Base-by-base conservation (phyloP, 2,797 vertebrate species). In the Coregonus ussuriensis region DNA sequence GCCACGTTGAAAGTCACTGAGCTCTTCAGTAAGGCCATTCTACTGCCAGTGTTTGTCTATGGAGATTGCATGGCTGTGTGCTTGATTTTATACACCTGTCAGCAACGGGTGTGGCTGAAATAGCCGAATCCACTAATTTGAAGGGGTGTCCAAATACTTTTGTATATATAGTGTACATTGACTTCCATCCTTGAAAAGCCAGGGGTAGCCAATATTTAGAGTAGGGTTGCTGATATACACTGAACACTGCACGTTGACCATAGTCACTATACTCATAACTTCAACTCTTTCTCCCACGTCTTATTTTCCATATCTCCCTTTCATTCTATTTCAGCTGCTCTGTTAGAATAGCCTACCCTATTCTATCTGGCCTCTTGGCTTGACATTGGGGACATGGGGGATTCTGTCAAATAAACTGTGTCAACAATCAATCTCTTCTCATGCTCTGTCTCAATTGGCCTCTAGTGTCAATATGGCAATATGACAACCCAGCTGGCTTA, bases 381-480 rank as follows among this genome's bases (percentile, higher is more conserved):
- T 65, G 69, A 21, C 70, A 25, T 59, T 15, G 53, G 53, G 33
- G 52, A 51, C 37, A 71, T 25, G 47, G 56, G 29, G 25, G 29
- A 71, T 74, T 71, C 52, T 56, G 68, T 41, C n/a, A 66, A 77
- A 41, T 41, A 69, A 74, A 59, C 59, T 72, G 41, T 67, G 72
- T 68, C 65, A 59, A 67, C 35, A 51, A 70, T 74, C 72, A 74
- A 74, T 74, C 72, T 79, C 62, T 25, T 13, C 13, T 62, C 16
- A 31, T 25, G 68, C 73, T 51, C 29, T 15, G n/a, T 73, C 37
- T 65, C 35, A 11, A 53, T 37, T 37, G 78, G 31, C 67, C 47
- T 71, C 16, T 33, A 53, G 56, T 51, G 62, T 71, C 67, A 37
- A 6, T 6, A 37, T 37, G 35, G 35, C 4, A 71, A 29, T 41